These are phyloP conservation scores for Bombycilla garrulus DNA, from an alignment of 2,113 vertebrate genomes.

Conservation along the genomic window DNA sequence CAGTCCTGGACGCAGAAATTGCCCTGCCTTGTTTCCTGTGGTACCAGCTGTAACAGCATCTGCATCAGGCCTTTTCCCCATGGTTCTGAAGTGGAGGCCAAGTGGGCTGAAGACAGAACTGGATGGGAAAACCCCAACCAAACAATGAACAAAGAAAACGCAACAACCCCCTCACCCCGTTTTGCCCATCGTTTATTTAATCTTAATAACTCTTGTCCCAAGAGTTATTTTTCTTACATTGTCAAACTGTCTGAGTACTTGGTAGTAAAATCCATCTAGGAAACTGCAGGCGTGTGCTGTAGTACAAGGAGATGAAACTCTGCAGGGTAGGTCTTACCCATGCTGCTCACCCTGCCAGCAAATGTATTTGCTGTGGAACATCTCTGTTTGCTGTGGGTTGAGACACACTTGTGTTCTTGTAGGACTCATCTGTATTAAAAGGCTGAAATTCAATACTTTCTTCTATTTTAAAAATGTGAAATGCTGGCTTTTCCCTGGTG, in stretches of 20 bases:
- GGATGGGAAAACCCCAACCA: neutral
- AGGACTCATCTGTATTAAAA: neutral
- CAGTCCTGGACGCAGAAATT: neutral
- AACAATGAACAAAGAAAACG: neutral
- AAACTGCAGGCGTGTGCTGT: neutral
- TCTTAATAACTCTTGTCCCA: neutral
- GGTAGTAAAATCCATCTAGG: neutral
- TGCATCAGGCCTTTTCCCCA: rapidly evolving
- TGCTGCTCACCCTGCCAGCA: neutral
- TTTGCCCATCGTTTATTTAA: neutral
- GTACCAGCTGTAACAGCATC: neutral
- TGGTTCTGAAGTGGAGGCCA: neutral
- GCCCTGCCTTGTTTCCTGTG: neutral
- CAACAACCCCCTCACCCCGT: rapidly evolving
- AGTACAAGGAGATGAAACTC: neutral
- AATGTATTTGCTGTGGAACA: neutral
- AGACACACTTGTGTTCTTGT: neutral
- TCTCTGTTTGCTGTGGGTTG: neutral
- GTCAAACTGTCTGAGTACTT: neutral
- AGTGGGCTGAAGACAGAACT: neutral
- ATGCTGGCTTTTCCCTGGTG: neutral
- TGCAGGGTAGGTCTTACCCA: neutral
- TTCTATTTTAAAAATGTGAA: neutral
- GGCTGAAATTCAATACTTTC: neutral
- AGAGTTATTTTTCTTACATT: neutral